A percentile compares a stretch with the other conserved stretches of the same genome.
Evolutionary conservation across 2,888 invertebrate genomes (phyloP).

Genomic region (Andrena chrysosceles): DNA sequence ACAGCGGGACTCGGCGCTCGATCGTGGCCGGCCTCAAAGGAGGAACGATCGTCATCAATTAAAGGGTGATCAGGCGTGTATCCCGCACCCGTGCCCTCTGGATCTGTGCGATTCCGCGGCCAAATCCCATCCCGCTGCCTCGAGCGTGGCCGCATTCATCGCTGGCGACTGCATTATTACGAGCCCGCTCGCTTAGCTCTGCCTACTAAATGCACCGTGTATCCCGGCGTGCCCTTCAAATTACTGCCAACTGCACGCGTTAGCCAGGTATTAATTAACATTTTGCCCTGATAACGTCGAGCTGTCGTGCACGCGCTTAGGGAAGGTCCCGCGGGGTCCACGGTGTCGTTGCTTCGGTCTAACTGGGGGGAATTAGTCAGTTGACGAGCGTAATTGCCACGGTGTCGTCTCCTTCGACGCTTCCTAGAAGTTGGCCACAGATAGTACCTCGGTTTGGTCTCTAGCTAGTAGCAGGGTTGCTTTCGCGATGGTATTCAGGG

Average conservation of each 20-base stretch:
- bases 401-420: neutral
- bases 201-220: slow-evolving; percentile 51
- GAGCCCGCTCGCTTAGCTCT: slow-evolving; percentile 18
- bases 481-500: neutral
- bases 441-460: too few species aligned
- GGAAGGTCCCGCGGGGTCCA: slow-evolving; percentile 1
- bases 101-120: slow-evolving; percentile 57
- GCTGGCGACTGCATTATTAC: slow-evolving; percentile 64
- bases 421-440: neutral
- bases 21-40: slow-evolving; percentile 4
- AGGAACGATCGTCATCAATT: slow-evolving; percentile 46
- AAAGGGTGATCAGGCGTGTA: slow-evolving; percentile 48
- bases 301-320: slow-evolving; percentile 3
- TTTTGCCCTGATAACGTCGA: slow-evolving; percentile 51
- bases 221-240: slow-evolving; percentile 69
- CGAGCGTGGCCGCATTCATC: slow-evolving; percentile 49
- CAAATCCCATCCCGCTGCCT: slow-evolving; percentile 59
- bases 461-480: too few species aligned
- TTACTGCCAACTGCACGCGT: slow-evolving; percentile 73
- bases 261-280: slow-evolving; percentile 72
- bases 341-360: slow-evolving; percentile 5
- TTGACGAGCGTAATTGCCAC: neutral
- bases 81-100: slow-evolving; percentile 26
- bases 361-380: neutral
- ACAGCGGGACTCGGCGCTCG: neutral